Conservation (phyloP, 2,888 invertebrate species). For the Drosophila trichaetosa region DNA sequence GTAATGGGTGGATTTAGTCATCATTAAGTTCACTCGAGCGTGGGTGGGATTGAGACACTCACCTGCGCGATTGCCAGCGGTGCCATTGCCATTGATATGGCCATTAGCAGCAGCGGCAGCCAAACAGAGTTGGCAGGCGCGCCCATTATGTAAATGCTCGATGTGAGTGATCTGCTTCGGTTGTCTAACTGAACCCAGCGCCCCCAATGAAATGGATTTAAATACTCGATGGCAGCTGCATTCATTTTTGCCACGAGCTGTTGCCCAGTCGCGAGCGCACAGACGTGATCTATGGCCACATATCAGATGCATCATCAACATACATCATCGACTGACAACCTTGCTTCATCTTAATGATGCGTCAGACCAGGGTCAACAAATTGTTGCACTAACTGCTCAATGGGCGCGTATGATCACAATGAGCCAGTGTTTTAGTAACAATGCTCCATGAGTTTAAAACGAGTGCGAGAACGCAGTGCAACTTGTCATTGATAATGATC, state of each 20-base stretch:
- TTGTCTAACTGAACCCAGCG: slow-evolving; percentile 50
- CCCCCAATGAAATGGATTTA: slow-evolving; percentile 42
- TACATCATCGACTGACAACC: slow-evolving; percentile 29
- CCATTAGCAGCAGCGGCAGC: slow-evolving; percentile 49
- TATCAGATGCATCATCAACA: slow-evolving; percentile 57
- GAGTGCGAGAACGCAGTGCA: slow-evolving; percentile 1
- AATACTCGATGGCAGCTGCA: slow-evolving; percentile 40
- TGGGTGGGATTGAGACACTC: slow-evolving; percentile 22
- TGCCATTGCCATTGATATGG: slow-evolving; percentile 19
- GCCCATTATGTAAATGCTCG: slow-evolving; percentile 39
- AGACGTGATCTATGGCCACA: slow-evolving; percentile 66
- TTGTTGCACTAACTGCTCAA: slow-evolving; percentile 22
- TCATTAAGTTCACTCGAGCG: neutral
- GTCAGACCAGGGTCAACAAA: slow-evolving; percentile 52
- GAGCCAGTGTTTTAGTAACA: neutral
- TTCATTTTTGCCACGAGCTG: slow-evolving; percentile 18
- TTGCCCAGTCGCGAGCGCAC: slow-evolving; percentile 25
- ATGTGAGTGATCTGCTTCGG: slow-evolving; percentile 24
- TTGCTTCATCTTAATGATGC: slow-evolving; percentile 40
- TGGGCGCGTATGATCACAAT: slow-evolving; percentile 22
- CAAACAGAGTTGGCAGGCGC: slow-evolving; percentile 45
- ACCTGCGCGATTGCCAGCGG: slow-evolving; percentile 42
- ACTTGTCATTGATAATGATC: slow-evolving; percentile 24
- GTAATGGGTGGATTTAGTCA: neutral
- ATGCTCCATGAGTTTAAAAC: neutral